Conservation (phyloP, 2,113 vertebrate genomes). For the Myotis davidii region DNA sequence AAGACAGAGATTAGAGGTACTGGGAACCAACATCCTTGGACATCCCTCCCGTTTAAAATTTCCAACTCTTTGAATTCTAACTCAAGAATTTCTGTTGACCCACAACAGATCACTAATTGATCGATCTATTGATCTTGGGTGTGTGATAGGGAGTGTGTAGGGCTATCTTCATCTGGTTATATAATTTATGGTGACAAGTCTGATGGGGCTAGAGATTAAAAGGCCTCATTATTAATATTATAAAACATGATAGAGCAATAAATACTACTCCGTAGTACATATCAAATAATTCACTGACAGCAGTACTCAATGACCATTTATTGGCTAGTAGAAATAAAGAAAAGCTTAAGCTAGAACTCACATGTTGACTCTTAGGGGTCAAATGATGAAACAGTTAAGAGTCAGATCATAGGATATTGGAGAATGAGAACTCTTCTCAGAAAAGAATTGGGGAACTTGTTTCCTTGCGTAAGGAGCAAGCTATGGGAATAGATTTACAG, state of each 20-base stretch:
- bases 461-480: background rate
- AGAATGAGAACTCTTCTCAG: background rate
- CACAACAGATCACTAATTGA: background rate
- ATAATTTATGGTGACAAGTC: background rate
- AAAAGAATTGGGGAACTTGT: background rate
- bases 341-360: background rate
- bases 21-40: background rate
- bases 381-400: background rate
- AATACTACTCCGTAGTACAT: background rate
- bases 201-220: background rate
- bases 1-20: background rate
- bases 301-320: background rate
- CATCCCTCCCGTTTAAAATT: background rate
- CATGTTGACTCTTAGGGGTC: background rate
- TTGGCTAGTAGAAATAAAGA: background rate
- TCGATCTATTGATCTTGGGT: background rate
- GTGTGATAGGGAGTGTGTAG: background rate
- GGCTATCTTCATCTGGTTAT: background rate
- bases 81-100: background rate
- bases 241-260: background rate
- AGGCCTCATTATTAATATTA: background rate
- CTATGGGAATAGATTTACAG: background rate
- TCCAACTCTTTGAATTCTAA: slow-evolving; percentile 21
- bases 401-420: background rate
- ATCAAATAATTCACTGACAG: background rate